Percentiles rank a stretch among this genome's conserved stretches.
Conservation (phyloP, 2,797 vertebrate species). For the Hippocampus kuda region DNA sequence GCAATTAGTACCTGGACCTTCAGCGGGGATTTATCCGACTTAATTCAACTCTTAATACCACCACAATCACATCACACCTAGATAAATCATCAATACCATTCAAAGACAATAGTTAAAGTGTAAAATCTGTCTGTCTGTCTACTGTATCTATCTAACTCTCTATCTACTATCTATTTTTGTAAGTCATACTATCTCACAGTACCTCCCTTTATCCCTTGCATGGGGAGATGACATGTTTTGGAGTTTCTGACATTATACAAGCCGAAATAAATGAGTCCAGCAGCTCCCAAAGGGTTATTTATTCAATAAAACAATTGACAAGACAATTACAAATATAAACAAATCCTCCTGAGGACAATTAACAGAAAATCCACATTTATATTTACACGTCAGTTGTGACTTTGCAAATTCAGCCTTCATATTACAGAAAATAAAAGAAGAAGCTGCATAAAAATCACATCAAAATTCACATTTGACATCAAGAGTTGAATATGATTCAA, state of each 20-base stretch:
- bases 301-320: conserved; percentile 68
- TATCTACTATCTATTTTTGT: too few relatives aligned
- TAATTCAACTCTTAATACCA: too few relatives aligned
- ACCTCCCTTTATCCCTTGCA: neutral
- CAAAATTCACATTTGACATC: neutral
- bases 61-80: too few relatives aligned
- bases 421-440: neutral
- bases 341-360: conserved; percentile 15
- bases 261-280: neutral
- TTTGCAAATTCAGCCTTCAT: neutral
- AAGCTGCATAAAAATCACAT: neutral
- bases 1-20: too few relatives aligned
- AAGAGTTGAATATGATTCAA: neutral
- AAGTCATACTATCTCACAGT: neutral
- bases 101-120: too few relatives aligned
- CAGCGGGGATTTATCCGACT: too few relatives aligned
- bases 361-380: conserved; percentile 10
- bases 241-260: neutral
- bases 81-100: too few relatives aligned
- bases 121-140: too few relatives aligned
- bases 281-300: conserved; percentile 8
- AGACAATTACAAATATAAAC: conserved; percentile 27
- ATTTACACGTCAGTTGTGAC: neutral
- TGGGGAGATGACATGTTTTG: neutral
- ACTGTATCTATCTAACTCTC: too few relatives aligned